Conservation (phyloP, 2,797 vertebrate genomes). For the Crocodylus rhombifer region DNA sequence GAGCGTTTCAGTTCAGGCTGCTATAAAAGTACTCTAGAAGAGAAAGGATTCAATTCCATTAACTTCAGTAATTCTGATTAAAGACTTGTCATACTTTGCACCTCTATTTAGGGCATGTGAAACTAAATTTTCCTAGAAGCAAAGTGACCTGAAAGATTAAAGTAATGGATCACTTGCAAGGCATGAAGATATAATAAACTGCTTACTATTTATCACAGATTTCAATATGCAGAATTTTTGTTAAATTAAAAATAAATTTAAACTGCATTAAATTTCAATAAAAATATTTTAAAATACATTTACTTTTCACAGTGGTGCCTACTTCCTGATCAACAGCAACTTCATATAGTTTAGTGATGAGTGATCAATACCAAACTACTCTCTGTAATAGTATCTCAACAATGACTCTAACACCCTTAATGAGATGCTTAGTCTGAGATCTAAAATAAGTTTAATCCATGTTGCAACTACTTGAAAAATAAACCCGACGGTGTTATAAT, state of each 20-base stretch:
- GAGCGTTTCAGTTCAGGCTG: background rate
- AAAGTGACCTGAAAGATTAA: conserved; percentile 16
- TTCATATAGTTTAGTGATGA: conserved; percentile 6
- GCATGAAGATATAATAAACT: conserved; percentile 13
- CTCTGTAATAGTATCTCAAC: conserved; percentile 50
- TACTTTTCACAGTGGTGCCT: background rate
- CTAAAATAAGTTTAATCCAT: conserved; percentile 66
- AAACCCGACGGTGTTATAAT: conserved; percentile 70
- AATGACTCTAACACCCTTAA: conserved; percentile 50
- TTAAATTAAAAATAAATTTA: background rate
- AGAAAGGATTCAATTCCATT: background rate
- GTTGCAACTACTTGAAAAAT: conserved; percentile 74
- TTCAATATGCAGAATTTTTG: background rate
- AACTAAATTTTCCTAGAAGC: background rate
- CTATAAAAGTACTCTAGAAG: background rate
- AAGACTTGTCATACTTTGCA: background rate
- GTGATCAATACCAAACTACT: conserved; percentile 7
- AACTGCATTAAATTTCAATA: background rate
- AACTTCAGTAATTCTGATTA: background rate
- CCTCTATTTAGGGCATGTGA: background rate
- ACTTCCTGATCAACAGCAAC: background rate
- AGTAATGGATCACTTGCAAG: background rate
- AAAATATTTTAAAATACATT: background rate
- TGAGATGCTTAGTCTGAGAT: conserved; percentile 55
- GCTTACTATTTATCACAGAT: background rate